A percentile compares a stretch with the other conserved stretches of the same genome.
phyloP scores from a whole-genome alignment of 2,888 invertebrate species.

The Xylota segnis region DNA sequence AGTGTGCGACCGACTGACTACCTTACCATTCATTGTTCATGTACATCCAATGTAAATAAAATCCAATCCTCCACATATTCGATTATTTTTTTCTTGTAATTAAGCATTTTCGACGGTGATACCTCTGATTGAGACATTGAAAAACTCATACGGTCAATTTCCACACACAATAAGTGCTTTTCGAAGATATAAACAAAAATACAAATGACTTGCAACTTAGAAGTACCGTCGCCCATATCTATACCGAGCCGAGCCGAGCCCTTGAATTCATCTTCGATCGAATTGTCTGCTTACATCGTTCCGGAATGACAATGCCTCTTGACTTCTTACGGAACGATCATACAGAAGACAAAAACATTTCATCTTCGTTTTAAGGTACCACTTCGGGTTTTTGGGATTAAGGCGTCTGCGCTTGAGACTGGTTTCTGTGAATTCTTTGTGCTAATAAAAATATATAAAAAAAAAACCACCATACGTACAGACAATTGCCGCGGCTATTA shows the following conservation, averaged over 20 bases:
- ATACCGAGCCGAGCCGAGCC: constrained; percentile 42
- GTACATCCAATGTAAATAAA: constrained; percentile 21
- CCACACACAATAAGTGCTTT: constrained; percentile 56
- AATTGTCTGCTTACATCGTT: constrained; percentile 45
- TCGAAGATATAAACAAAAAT: constrained; percentile 61
- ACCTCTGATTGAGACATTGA: constrained; percentile 66
- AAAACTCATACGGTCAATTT: constrained; percentile 56
- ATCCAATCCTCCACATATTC: constrained; percentile 39
- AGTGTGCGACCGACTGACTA: constrained; percentile 1
- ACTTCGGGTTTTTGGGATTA: constrained; percentile 53
- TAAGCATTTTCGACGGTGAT: constrained; percentile 53
- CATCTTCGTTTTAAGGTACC: constrained; percentile 54
- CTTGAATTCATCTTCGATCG: constrained; percentile 60
- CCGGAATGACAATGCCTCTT: constrained; percentile 36
- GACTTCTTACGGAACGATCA: constrained; percentile 42
- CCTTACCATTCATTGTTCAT: constrained; percentile 28
- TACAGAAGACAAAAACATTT: constrained; percentile 67
- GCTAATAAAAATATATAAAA: constrained; percentile 65
- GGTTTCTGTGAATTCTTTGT: constrained; percentile 49
- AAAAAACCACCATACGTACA: constrained; percentile 35
- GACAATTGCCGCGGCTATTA: constrained; percentile 56
- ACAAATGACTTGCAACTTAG: constrained; percentile 61
- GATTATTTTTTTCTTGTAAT: constrained; percentile 42
- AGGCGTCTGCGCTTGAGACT: constrained; percentile 33
- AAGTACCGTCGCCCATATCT: constrained; percentile 8